Evolutionary conservation across 2,888 invertebrate genomes (phyloP), one percentile per base, ranked within the genome.

Genomic region (Onthophagus sagittarius): DNA sequence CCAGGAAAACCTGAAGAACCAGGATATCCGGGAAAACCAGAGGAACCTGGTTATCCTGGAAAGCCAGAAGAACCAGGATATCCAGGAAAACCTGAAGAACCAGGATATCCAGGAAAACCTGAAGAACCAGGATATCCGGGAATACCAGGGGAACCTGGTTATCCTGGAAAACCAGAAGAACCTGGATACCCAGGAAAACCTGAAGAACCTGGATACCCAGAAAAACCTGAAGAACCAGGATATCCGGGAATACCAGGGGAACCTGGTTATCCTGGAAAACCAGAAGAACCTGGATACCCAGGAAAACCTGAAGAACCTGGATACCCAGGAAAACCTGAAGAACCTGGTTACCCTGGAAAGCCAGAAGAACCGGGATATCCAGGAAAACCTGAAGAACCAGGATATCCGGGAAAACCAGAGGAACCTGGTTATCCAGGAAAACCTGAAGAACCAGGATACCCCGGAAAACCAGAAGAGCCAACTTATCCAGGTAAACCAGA

Each of bases 161-260:
- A 70, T 3, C 75, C 76, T 9, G 74, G 79, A n/a, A 76, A 75
- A 75, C 69, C 76, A 39, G 74, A 69, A 63, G 39, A 72, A 79
- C 75, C 72, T 31, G 33, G 7, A 33, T 5, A 33, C 5, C 33
- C 33, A 33, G 7, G 5, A 5, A 5, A 33, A 33, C 33, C 33
- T 5, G 33, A 33, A 33, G 33, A 33, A 33, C 33, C 33, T 33
- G 33, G 33, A 33, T 33, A 33, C 7, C 33, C 33, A 33, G 33
- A 33, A 33, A 33, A 33, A 33, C 33, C 33, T 5, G 74, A 69
- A 63, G 53, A 72, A 79, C 75, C 72, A 15, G 39, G 11, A 53
- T 7, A 53, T 9, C 39, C 39, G 0, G 11, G 7, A 9, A 7
- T 4, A 53, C 39, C 39, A 4, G 39, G 6, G 11, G 39, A 53